Evolutionary conservation across 1,140 invertebrate genomes (phyloP).

Genomic region (Lutraria rhynchaena): DNA sequence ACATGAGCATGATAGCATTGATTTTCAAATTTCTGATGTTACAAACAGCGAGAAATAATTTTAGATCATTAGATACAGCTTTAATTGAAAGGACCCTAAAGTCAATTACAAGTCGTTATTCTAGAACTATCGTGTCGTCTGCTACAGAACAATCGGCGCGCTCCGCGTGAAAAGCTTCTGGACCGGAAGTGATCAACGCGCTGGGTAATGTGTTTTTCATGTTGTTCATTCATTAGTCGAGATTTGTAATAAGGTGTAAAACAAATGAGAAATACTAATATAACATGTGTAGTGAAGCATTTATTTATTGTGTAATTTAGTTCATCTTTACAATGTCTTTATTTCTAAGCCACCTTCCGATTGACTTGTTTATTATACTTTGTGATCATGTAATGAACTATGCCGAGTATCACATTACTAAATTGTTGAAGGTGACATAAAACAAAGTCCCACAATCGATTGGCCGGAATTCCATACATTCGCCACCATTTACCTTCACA

Average conservation of each 20-base stretch:
- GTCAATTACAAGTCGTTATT: slow-evolving; percentile 62
- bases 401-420: too few species aligned
- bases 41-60: slow-evolving; percentile 57
- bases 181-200: slow-evolving; percentile 60
- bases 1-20: slow-evolving; percentile 44
- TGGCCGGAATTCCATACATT: too few species aligned
- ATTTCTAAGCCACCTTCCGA: slow-evolving; percentile 32
- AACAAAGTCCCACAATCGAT: too few species aligned
- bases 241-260: slow-evolving; percentile 56
- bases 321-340: slow-evolving; percentile 39
- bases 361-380: slow-evolving; percentile 15
- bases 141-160: slow-evolving; percentile 56
- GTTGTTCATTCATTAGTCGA: slow-evolving; percentile 60
- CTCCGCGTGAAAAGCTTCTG: slow-evolving; percentile 44
- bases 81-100: slow-evolving; percentile 57
- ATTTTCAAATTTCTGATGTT: slow-evolving; percentile 61
- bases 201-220: slow-evolving; percentile 61
- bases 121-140: slow-evolving; percentile 57
- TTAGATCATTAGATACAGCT: slow-evolving; percentile 50
- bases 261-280: slow-evolving; percentile 62
- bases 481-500: too few species aligned
- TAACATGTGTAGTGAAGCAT: slow-evolving; percentile 58
- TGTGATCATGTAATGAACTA: slow-evolving; percentile 10
- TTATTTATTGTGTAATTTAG: slow-evolving; percentile 54
- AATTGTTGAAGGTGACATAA: too few species aligned